Percentiles rank a stretch among this genome's conserved stretches.
Evolutionary conservation across 2,797 vertebrate species (phyloP).

Genomic region (Clarias laeviceps): DNA sequence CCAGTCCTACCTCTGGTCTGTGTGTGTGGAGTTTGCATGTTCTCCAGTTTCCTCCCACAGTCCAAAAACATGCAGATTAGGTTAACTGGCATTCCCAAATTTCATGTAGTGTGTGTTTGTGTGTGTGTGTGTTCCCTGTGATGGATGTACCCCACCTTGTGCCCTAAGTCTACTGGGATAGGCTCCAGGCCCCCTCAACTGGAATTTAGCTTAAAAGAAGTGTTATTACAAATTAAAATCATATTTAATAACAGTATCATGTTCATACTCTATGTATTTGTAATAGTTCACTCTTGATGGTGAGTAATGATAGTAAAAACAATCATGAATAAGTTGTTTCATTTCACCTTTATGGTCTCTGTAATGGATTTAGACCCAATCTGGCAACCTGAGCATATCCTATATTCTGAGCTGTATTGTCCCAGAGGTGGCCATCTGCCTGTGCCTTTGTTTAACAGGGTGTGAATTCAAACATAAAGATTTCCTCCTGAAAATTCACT

Average conservation of each 20-base stretch:
- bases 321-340: not conserved
- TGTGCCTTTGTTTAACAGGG: constrained; percentile 58
- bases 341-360: not conserved
- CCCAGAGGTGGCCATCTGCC: constrained; percentile 65
- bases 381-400: constrained; percentile 72
- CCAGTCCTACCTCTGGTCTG: too few species aligned
- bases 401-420: constrained; percentile 60
- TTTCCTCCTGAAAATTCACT: not conserved
- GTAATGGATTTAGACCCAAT: not conserved
- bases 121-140: too few species aligned
- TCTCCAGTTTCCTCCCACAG: too few species aligned
- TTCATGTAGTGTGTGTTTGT: too few species aligned
- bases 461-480: constrained; percentile 23
- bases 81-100: too few species aligned
- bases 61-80: too few species aligned
- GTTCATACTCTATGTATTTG: not conserved
- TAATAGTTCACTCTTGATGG: not conserved
- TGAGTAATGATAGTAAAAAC: not conserved
- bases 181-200: too few species aligned
- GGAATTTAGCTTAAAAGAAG: not conserved
- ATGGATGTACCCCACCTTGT: too few species aligned
- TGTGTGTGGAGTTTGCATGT: too few species aligned
- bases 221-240: not conserved
- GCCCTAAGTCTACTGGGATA: too few species aligned
- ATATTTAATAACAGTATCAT: not conserved